Conservation (phyloP, 2,113 vertebrate genomes). For the Camelus bactrianus region DNA sequence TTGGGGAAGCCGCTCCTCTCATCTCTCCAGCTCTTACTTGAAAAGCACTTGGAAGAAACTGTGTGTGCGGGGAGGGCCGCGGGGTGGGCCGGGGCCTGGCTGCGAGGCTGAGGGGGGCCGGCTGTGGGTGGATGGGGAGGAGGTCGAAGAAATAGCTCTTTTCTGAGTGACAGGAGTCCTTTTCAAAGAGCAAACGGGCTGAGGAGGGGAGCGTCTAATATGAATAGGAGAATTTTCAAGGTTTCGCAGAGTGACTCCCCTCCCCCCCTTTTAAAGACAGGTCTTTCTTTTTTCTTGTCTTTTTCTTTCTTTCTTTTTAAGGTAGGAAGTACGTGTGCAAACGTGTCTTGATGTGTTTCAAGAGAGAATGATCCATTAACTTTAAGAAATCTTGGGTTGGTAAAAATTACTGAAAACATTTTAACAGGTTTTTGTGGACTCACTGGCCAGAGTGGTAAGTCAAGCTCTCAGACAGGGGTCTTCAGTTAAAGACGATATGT, state of each 20-base stretch:
- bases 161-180: constrained; percentile 91
- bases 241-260: constrained; percentile 63
- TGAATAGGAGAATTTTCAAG: constrained; percentile 85
- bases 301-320: not conserved
- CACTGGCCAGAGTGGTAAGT: constrained; percentile 88
- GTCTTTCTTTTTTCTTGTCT: not conserved
- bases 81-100: constrained; percentile 71
- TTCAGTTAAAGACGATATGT: constrained; percentile 79
- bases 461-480: constrained; percentile 86
- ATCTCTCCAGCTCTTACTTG: constrained; percentile 85
- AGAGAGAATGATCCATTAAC: constrained; percentile 29
- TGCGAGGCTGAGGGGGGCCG: constrained; percentile 52
- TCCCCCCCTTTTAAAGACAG: constrained; percentile 16
- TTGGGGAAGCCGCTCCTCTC: constrained; percentile 87
- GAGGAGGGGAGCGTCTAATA: constrained; percentile 83
- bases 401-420: constrained; percentile 67
- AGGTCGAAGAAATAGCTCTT: constrained; percentile 85
- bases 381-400: not conserved
- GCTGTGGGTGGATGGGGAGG: constrained; percentile 65
- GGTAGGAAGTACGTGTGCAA: not conserved
- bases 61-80: constrained; percentile 72
- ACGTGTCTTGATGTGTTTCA: not conserved
- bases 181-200: constrained; percentile 88
- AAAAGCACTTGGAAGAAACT: constrained; percentile 84
- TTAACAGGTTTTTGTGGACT: constrained; percentile 84